These are phyloP conservation scores for Nothobranchius furzeri DNA, from an alignment of 2,113 vertebrate species.

Conservation along the genomic window DNA sequence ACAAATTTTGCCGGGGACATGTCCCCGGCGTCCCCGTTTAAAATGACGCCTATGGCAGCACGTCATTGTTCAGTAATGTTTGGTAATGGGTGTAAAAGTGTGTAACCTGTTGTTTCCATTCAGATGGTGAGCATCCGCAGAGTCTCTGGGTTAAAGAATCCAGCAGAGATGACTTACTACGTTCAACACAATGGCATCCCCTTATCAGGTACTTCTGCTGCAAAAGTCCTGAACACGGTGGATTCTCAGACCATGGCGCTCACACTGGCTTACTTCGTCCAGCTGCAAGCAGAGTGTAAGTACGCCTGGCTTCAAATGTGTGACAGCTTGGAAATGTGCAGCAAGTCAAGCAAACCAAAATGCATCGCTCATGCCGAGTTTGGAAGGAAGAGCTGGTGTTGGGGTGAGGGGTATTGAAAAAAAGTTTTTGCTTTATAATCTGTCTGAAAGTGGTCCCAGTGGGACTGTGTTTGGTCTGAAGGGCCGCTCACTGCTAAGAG, in stretches of 20 bases:
- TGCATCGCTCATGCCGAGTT: constrained; percentile 30
- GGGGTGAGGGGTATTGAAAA: constrained; percentile 8
- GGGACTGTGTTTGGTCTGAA: constrained; percentile 50
- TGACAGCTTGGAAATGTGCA: constrained; percentile 26
- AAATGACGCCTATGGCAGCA: too few species aligned
- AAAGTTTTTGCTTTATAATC: constrained; percentile 50
- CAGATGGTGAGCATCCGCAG: constrained; percentile 97
- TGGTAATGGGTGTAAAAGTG: not conserved
- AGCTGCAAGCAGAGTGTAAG: constrained; percentile 97
- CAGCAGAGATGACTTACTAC: constrained; percentile 94
- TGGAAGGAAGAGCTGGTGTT: constrained; percentile 25
- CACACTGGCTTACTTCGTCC: constrained; percentile 94
- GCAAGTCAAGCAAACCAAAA: constrained; percentile 24
- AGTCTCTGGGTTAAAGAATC: constrained; percentile 88
- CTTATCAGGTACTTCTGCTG: constrained; percentile 87
- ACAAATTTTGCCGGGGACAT: too few species aligned
- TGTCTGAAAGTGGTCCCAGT: constrained; percentile 43
- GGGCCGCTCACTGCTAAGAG: constrained; percentile 38
- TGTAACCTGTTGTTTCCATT: constrained; percentile 18
- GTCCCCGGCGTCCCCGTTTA: too few species aligned
- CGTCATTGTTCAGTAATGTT: not conserved
- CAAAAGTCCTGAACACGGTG: constrained; percentile 95
- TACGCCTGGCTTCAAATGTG: constrained; percentile 23
- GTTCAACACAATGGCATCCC: constrained; percentile 87
- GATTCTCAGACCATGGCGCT: constrained; percentile 97